Evolutionary conservation across 2,888 invertebrate species (phyloP).

Genomic region (Eupithecia inturbata): DNA sequence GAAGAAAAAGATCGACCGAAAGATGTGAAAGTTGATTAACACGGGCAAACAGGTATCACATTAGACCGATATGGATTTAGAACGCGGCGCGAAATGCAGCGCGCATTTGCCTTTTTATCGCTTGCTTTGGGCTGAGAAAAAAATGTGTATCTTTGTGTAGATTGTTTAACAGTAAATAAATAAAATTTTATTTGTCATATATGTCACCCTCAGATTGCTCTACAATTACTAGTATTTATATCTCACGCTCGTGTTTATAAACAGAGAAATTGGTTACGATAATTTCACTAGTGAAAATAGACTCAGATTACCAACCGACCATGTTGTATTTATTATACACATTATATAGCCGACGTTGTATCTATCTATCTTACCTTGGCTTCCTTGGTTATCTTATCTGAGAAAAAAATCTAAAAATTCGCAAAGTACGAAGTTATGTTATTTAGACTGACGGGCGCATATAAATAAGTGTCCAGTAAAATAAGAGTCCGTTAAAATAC

Average conservation of each 20-base stretch:
- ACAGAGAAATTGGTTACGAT: conserved; percentile 5
- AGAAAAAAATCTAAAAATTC: conserved; percentile 1
- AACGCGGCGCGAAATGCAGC: no score
- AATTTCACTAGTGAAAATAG: conserved; percentile 5
- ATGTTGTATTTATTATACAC: conserved; percentile 10
- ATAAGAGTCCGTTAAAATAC: background rate
- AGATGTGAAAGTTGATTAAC: conserved; percentile 26
- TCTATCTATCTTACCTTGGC: conserved; percentile 9
- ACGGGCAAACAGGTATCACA: conserved; percentile 11
- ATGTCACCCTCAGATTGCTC: background rate
- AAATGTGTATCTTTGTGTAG: background rate
- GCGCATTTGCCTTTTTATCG: conserved; percentile 28
- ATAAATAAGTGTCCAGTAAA: background rate
- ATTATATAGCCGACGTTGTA: no score
- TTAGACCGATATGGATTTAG: conserved; percentile 29
- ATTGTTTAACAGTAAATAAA: background rate
- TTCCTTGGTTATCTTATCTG: conserved; percentile 10
- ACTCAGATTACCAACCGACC: background rate
- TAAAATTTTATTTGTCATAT: background rate
- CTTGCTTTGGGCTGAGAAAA: conserved; percentile 7
- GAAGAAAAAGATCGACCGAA: conserved; percentile 73
- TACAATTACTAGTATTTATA: conserved; percentile 8
- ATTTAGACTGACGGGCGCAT: background rate
- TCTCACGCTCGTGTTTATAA: conserved; percentile 11
- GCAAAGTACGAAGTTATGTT: background rate